These are phyloP conservation scores for Aethes cnicana DNA, from an alignment of 2,888 invertebrate species.

Conservation along the genomic window DNA sequence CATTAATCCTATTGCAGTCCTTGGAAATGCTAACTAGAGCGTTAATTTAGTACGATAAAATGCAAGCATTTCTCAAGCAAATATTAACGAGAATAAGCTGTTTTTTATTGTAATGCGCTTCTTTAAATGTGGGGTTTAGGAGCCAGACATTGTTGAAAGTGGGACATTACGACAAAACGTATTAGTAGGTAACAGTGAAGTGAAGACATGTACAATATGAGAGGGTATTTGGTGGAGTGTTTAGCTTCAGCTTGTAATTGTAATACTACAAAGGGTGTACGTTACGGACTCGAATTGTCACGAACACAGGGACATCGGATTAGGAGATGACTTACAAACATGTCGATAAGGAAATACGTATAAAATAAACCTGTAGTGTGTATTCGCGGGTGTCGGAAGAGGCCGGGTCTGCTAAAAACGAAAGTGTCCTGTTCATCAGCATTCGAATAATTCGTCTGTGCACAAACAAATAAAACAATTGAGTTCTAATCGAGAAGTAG, in stretches of 20 bases:
- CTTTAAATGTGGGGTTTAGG: background rate
- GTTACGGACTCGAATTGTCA: constrained; percentile 1
- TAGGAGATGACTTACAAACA: constrained; percentile 34
- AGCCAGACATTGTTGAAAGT: background rate
- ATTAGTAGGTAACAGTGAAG: too few relatives aligned
- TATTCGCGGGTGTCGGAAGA: constrained; percentile 48
- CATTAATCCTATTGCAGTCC: constrained; percentile 48
- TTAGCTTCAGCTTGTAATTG: constrained; percentile 5
- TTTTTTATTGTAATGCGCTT: constrained; percentile 10
- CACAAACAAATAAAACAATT: constrained; percentile 64
- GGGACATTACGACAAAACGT: background rate
- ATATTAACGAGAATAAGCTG: constrained; percentile 13
- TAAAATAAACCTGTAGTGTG: constrained; percentile 39
- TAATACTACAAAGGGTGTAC: constrained; percentile 1
- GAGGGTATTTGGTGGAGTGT: background rate
- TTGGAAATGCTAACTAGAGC: constrained; percentile 66
- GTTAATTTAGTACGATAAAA: constrained; percentile 57
- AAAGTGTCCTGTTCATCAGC: constrained; percentile 62
- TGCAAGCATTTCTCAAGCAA: constrained; percentile 31
- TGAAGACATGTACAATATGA: background rate
- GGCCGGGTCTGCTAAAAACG: constrained; percentile 58
- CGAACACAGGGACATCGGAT: constrained; percentile 35
- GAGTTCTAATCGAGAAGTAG: too few relatives aligned
- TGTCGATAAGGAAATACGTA: constrained; percentile 49
- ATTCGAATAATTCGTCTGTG: constrained; percentile 74